Base-by-base conservation (phyloP, 2,113 vertebrate genomes). In the Stegastes partitus region DNA sequence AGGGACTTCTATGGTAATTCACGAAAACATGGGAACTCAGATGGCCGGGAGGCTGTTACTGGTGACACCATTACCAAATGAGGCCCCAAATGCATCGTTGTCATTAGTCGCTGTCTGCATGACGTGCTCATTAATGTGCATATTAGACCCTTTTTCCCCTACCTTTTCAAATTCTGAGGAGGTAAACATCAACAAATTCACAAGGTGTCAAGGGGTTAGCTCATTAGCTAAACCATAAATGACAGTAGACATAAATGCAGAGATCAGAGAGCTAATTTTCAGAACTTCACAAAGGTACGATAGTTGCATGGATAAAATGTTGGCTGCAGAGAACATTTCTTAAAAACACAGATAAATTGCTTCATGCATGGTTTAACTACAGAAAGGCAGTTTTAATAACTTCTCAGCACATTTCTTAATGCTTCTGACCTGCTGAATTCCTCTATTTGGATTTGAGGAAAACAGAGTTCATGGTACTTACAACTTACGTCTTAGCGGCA, bases 111-210 rank as follows among this genome's bases (percentile, higher is more conserved):
- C 77, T 74, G 42, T 81, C 78, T 22, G 47, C 23, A 45, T 75
- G 47, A 82, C 78, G 5, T 54, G 59, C 81, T 90, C 83, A 90
- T 92, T 90, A 90, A 92, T 83, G 84, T 39, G 61, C 58, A 78
- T 31, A 66, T 82, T 82, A 74, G 49, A 65, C 49, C 51, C 19
- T 12, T 44, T 50, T 3, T 65, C 26, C 50, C n/a, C 11, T 12
- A 75, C 66, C 57, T 79, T 68, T 74, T 19, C 45, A 53, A 74
- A 34, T 72, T 88, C 53, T 22, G 34, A 57, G 67, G 47, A 85
- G 68, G 84, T 88, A 89, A 90, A 92, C 67, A 87, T 82, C 71
- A 84, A 81, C 71, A 77, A 62, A 84, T 57, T 62, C 65, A 49
- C 9, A 34, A 69, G 77, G 59, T 83, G 82, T 74, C 62, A 11